These are phyloP conservation scores for Acleris emargana DNA, from an alignment of 2,888 invertebrate species.

Conservation along the genomic window DNA sequence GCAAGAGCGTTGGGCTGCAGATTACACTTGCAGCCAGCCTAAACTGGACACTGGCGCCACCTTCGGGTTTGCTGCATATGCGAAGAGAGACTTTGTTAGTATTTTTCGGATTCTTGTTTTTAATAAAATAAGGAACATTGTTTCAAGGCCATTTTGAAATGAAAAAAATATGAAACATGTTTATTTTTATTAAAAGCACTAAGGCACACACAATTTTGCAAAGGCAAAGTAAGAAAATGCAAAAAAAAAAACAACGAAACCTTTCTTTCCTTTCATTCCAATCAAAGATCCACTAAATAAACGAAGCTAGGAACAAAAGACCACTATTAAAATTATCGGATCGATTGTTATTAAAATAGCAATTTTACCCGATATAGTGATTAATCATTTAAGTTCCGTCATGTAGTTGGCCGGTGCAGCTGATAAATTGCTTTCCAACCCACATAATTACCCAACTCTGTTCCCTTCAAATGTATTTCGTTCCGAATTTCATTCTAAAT, in stretches of 20 bases:
- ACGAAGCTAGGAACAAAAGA: too few species aligned
- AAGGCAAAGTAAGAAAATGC: too few species aligned
- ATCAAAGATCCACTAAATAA: too few species aligned
- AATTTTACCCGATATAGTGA: constrained; percentile 26
- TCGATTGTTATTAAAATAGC: constrained; percentile 29
- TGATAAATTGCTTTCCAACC: constrained; percentile 32
- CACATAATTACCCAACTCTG: constrained; percentile 34
- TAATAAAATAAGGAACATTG: neutral
- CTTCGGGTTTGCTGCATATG: constrained; percentile 50
- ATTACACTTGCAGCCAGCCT: constrained; percentile 52
- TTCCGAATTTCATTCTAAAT: constrained; percentile 21
- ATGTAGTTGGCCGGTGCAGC: constrained; percentile 29
- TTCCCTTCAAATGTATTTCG: constrained; percentile 21
- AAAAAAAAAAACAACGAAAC: too few species aligned
- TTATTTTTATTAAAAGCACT: too few species aligned
- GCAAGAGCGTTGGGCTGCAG: constrained; percentile 54
- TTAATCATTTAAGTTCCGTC: constrained; percentile 31
- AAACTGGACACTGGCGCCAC: constrained; percentile 39
- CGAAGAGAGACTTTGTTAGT: constrained; percentile 62
- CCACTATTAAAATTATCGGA: neutral
- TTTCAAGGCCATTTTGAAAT: too few species aligned
- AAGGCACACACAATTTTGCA: too few species aligned
- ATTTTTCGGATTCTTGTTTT: neutral
- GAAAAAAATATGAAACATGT: too few species aligned
- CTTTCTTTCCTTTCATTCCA: too few species aligned